phyloP scores from a whole-genome alignment of 1,140 invertebrate species.

The Gonioctena quinquepunctata region DNA sequence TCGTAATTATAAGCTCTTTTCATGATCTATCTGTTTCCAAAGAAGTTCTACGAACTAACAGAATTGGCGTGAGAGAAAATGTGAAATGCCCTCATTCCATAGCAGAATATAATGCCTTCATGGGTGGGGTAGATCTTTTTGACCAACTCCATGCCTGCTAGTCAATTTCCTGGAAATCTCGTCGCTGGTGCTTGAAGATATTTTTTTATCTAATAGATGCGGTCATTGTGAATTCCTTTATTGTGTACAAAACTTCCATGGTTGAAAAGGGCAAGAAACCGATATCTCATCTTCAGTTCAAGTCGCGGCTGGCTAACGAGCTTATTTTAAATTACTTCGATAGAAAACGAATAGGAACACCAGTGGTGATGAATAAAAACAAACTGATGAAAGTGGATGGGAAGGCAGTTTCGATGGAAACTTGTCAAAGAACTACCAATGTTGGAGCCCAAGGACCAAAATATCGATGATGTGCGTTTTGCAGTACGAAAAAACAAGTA shows the following conservation, averaged over 20 bases:
- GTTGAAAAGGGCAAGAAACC: not conserved
- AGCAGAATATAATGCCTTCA: slow-evolving; percentile 42
- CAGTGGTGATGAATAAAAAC: not conserved
- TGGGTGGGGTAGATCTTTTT: slow-evolving; percentile 43
- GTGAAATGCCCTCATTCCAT: slow-evolving; percentile 26
- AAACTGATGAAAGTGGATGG: not conserved
- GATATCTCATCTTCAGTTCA: not conserved
- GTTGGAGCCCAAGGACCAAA: not conserved
- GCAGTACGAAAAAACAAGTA: no score
- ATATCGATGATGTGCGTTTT: no score
- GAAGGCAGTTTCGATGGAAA: not conserved
- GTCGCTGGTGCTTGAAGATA: not conserved
- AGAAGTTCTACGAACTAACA: not conserved
- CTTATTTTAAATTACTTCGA: not conserved
- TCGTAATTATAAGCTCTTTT: not conserved
- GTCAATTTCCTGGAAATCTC: not conserved
- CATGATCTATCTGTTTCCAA: not conserved
- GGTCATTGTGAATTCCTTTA: not conserved
- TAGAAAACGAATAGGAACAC: not conserved
- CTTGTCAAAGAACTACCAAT: not conserved
- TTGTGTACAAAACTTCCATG: not conserved
- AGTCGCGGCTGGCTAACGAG: not conserved
- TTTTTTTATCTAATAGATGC: not conserved
- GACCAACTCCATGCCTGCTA: slow-evolving; percentile 20
- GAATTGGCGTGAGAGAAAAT: not conserved